Conservation (phyloP, 1,140 invertebrate species). For the Aricia agestis region DNA sequence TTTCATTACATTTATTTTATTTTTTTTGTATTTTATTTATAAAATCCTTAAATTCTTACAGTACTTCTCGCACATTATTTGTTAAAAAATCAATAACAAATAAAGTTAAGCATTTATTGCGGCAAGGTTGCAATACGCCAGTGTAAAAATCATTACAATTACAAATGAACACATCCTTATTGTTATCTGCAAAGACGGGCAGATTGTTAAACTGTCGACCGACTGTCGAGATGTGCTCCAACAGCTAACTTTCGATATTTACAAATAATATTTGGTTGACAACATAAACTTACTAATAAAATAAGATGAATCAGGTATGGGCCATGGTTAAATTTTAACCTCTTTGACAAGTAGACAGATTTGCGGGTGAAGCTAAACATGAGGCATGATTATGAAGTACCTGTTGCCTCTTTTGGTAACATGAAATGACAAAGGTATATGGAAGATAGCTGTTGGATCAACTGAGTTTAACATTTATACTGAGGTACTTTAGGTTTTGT, state of each 20-base stretch:
- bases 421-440: background rate
- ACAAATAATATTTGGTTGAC: background rate
- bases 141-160: conserved; percentile 2
- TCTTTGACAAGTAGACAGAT: no score
- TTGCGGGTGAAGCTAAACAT: no score
- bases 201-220: background rate
- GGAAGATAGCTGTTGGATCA: background rate
- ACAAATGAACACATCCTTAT: conserved; percentile 7
- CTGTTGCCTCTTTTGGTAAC: no score
- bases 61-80: background rate
- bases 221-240: background rate
- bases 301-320: no score
- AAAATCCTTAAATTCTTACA: background rate
- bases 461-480: background rate
- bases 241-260: background rate
- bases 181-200: background rate
- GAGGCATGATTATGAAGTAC: no score
- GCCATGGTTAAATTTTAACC: no score
- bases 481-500: background rate
- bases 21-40: conserved; percentile 4
- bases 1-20: background rate
- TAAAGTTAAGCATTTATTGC: background rate
- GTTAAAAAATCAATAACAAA: no score
- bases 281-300: no score
- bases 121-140: background rate